Percentiles rank a stretch among this genome's conserved stretches.
These are phyloP conservation scores for Rhabdomys dilectus DNA, from an alignment of 2,113 vertebrate species.

Conservation along the genomic window DNA sequence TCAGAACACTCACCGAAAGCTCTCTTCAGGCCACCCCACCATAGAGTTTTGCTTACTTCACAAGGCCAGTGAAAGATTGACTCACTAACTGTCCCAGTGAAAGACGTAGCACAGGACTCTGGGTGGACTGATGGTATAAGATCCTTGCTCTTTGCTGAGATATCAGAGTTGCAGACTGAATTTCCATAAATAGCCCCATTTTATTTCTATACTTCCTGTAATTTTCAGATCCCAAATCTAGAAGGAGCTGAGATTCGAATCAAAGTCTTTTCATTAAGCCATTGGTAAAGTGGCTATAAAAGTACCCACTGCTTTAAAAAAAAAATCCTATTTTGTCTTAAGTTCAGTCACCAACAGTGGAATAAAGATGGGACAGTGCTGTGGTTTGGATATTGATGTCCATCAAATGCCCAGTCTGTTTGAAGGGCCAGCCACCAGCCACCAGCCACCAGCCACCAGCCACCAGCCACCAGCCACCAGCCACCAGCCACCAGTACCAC, in stretches of 20 bases:
- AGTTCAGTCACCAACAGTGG: background rate
- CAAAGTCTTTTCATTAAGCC: background rate
- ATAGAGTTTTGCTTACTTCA: background rate
- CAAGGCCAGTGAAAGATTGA: background rate
- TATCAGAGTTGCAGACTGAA: background rate
- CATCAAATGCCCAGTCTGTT: background rate
- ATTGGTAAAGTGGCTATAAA: background rate
- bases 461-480: too few species aligned
- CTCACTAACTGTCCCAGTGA: background rate
- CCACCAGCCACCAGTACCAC: background rate
- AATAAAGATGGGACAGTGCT: background rate
- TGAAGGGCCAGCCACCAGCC: background rate
- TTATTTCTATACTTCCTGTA: slow-evolving; percentile 42
- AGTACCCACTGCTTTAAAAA: background rate
- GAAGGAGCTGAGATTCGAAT: background rate
- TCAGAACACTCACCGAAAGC: background rate
- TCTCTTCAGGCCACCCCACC: background rate
- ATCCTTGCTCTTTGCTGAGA: background rate
- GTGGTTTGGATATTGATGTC: background rate
- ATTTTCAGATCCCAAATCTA: slow-evolving; percentile 53
- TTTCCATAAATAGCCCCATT: slow-evolving; percentile 59
- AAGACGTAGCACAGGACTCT: background rate
- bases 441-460: too few species aligned
- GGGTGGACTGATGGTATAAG: background rate
- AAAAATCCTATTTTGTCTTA: background rate